Evolutionary conservation across 2,888 invertebrate species (phyloP).

Genomic region (Drosophila ezoana): DNA sequence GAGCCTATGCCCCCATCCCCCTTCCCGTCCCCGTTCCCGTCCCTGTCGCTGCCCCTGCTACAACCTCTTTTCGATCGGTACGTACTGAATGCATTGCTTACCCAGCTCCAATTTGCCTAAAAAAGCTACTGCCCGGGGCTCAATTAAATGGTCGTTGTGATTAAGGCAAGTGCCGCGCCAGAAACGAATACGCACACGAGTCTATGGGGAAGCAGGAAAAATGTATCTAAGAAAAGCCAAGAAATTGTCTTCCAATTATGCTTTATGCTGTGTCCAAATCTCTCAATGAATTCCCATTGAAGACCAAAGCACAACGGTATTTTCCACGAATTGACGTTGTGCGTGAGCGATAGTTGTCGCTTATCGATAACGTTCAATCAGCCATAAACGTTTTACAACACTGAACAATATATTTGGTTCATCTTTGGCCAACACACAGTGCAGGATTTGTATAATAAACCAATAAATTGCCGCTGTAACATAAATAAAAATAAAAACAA

Average conservation of each 20-base stretch:
- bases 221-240: too few species aligned
- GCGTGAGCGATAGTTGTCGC: background rate
- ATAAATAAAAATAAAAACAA: background rate
- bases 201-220: background rate
- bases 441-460: background rate
- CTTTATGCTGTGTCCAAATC: too few species aligned
- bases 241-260: too few species aligned
- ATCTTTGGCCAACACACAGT: too few species aligned
- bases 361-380: background rate
- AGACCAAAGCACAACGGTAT: too few species aligned
- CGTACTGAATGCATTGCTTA: slow-evolving; percentile 42
- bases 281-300: too few species aligned
- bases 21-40: too few species aligned
- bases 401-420: background rate
- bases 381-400: slow-evolving; percentile 5
- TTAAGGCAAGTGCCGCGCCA: slow-evolving; percentile 31
- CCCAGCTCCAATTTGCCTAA: slow-evolving; percentile 33
- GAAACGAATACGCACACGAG: slow-evolving; percentile 12
- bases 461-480: background rate
- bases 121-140: slow-evolving; percentile 21
- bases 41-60: background rate
- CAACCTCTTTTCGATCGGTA: background rate
- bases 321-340: too few species aligned
- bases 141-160: slow-evolving; percentile 45
- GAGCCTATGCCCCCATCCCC: background rate